Percentiles rank a stretch among this genome's conserved stretches.
These are phyloP conservation scores for Anguilla anguilla DNA, from an alignment of 2,797 vertebrate genomes.

Conservation along the genomic window DNA sequence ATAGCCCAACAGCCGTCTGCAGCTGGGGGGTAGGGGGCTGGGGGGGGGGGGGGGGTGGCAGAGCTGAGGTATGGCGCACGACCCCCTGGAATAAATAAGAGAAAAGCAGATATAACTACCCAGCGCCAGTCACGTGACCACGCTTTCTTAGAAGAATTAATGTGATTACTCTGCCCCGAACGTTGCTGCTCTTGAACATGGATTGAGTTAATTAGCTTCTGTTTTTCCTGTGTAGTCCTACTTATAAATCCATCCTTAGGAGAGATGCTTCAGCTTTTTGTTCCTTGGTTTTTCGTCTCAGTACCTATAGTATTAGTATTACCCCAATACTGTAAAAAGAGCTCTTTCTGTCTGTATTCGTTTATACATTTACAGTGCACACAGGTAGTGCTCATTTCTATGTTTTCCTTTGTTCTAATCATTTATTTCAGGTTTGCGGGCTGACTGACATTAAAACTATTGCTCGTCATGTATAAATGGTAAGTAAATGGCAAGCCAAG, in stretches of 20 bases:
- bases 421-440: not conserved
- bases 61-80: slow-evolving; percentile 72
- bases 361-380: not conserved
- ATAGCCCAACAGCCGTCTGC: slow-evolving; percentile 78
- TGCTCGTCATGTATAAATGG: not conserved
- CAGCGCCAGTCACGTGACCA: not conserved
- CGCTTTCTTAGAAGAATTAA: not conserved
- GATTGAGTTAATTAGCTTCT: slow-evolving; percentile 22
- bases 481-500: not conserved
- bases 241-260: not conserved
- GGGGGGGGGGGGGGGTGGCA: slow-evolving; percentile 38
- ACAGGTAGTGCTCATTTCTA: not conserved
- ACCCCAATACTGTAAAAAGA: not conserved
- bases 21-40: slow-evolving; percentile 65
- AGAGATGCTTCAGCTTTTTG: not conserved
- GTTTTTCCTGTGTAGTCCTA: not conserved
- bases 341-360: not conserved
- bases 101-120: not conserved
- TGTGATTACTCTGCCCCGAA: not conserved
- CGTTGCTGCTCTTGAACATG: not conserved
- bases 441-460: not conserved
- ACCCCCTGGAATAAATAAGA: slow-evolving; percentile 46
- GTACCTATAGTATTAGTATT: not conserved
- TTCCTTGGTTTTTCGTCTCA: no score
- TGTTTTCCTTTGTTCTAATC: not conserved